phyloP scores from a whole-genome alignment of 2,797 vertebrate species.

The Remorina albescens region DNA sequence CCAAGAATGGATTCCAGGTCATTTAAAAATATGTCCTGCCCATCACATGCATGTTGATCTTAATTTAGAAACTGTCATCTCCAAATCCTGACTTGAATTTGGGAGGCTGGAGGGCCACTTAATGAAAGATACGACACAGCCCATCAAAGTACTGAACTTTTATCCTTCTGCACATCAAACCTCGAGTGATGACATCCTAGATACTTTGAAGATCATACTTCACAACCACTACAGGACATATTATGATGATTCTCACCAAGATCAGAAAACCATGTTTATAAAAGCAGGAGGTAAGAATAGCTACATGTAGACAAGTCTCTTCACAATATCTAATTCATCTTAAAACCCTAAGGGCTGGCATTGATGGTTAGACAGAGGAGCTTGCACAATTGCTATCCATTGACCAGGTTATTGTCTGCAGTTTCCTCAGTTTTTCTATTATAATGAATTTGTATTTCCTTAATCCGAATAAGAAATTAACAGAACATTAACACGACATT shows the following conservation, averaged over 20 bases:
- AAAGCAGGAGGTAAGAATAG: constrained; percentile 19
- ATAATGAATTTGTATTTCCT: neutral
- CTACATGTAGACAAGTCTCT: constrained; percentile 3
- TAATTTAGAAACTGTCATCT: constrained; percentile 61
- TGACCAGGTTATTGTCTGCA: constrained; percentile 5
- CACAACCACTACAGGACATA: neutral
- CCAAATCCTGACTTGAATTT: constrained; percentile 31
- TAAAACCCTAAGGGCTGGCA: constrained; percentile 17
- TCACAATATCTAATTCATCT: constrained; percentile 34
- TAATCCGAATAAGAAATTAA: neutral
- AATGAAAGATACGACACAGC: constrained; percentile 33
- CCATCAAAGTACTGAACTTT: constrained; percentile 9
- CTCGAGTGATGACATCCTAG: constrained; percentile 16
- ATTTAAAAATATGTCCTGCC: constrained; percentile 58
- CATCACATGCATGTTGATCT: constrained; percentile 35
- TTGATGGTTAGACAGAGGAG: neutral
- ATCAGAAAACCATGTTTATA: constrained; percentile 5
- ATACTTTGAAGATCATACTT: constrained; percentile 36
- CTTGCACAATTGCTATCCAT: neutral
- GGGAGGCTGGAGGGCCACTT: constrained; percentile 12
- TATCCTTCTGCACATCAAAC: constrained; percentile 42
- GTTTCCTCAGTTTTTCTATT: neutral
- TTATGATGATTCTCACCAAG: constrained; percentile 20
- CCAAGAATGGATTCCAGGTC: constrained; percentile 53
- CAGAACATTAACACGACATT: neutral